A percentile compares a stretch with the other conserved stretches of the same genome.
phyloP scores from a whole-genome alignment of 2,888 invertebrate genomes.

The Drosophila siamana region DNA sequence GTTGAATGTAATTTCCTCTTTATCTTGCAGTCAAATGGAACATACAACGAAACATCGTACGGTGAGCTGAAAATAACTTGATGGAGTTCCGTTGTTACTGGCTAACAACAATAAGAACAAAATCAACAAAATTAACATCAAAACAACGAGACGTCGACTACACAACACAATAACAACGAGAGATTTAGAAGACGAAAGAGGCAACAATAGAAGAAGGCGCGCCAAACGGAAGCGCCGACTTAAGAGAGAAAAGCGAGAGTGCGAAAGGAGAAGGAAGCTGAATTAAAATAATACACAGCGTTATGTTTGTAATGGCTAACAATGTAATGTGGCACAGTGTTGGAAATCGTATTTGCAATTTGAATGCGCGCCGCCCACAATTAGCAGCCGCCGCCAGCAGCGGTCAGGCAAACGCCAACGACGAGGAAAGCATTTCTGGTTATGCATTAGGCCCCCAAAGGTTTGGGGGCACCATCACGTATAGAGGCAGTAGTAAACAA shows the following conservation, averaged over 20 bases:
- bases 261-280: not conserved
- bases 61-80: slow-evolving; percentile 29
- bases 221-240: slow-evolving; percentile 31
- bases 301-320: slow-evolving; percentile 86
- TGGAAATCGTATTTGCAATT: slow-evolving; percentile 74
- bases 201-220: slow-evolving; percentile 22
- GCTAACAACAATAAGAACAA: slow-evolving; percentile 35
- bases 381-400: slow-evolving; percentile 66
- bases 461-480: slow-evolving; percentile 85
- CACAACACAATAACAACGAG: slow-evolving; percentile 52
- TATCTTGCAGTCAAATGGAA: slow-evolving; percentile 65
- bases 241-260: slow-evolving; percentile 27
- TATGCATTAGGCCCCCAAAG: slow-evolving; percentile 85
- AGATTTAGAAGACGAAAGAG: slow-evolving; percentile 13
- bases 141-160: slow-evolving; percentile 52
- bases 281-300: slow-evolving; percentile 62
- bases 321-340: slow-evolving; percentile 84
- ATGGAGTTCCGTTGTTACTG: slow-evolving; percentile 55
- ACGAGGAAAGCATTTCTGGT: slow-evolving; percentile 68
- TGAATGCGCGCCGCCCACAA: slow-evolving; percentile 73
- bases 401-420: slow-evolving; percentile 66
- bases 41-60: slow-evolving; percentile 64
- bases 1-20: not conserved
- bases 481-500: slow-evolving; percentile 50
- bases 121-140: slow-evolving; percentile 15